Evolutionary conservation across 2,113 vertebrate genomes (phyloP).

Genomic region (Sylvia atricapilla): DNA sequence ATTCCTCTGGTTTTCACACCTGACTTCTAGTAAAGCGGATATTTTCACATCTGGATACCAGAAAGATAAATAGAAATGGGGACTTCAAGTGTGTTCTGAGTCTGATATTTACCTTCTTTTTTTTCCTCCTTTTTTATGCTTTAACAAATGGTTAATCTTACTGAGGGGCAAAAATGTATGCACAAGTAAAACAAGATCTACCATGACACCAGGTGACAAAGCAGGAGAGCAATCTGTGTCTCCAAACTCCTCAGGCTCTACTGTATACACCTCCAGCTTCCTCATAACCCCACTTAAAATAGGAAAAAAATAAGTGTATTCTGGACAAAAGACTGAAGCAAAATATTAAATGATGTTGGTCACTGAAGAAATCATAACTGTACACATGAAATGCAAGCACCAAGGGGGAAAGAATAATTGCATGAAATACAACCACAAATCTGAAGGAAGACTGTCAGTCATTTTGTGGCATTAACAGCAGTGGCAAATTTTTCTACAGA

Average conservation of each 20-base stretch:
- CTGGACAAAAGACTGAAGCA: neutral
- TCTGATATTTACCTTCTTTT: neutral
- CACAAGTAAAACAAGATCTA: neutral
- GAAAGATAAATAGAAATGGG: neutral
- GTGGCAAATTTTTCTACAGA: neutral
- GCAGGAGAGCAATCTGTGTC: neutral
- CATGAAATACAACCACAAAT: accelerated
- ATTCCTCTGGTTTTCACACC: neutral
- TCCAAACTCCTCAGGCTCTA: neutral
- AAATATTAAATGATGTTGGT: neutral
- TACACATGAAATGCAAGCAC: neutral
- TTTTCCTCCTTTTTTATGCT: no score
- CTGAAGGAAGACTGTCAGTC: neutral
- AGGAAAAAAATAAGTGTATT: neutral
- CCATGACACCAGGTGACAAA: neutral
- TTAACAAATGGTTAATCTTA: neutral
- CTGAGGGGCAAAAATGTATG: neutral
- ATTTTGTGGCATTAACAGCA: neutral
- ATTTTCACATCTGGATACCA: neutral
- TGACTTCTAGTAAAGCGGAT: neutral
- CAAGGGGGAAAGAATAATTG: neutral
- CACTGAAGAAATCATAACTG: neutral
- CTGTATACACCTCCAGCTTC: neutral
- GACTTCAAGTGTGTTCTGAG: neutral
- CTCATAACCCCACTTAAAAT: neutral